Percentiles rank a stretch among this genome's conserved stretches.
Evolutionary conservation across 2,797 vertebrate species (phyloP).

Genomic region (Chromobotia macracanthus): DNA sequence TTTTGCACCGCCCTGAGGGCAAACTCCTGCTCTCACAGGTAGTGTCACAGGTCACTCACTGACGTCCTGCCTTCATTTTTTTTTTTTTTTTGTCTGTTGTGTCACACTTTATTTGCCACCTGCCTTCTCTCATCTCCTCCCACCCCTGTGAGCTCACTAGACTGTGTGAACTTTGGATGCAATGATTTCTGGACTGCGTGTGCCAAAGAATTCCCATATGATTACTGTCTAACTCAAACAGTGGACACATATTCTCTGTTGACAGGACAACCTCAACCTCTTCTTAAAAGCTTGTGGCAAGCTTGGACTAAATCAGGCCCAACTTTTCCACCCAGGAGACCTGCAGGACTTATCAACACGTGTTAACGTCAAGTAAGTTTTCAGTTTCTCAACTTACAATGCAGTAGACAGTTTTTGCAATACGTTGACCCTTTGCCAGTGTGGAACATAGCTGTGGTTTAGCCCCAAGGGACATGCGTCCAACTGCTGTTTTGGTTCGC

Average conservation of each 20-base stretch:
- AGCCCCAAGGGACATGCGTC: conserved; percentile 3
- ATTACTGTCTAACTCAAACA: conserved; percentile 74
- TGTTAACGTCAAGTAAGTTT: conserved; percentile 95
- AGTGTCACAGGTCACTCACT: conserved; percentile 41
- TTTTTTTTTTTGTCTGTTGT: conserved; percentile 21
- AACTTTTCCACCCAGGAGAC: conserved; percentile 94
- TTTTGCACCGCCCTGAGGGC: conserved; percentile 14
- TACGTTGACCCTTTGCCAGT: conserved; percentile 6
- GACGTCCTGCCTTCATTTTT: conserved; percentile 63
- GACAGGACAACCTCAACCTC: conserved; percentile 95
- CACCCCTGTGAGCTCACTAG: conserved; percentile 65
- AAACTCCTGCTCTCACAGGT: conserved; percentile 49
- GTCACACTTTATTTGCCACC: conserved; percentile 77
- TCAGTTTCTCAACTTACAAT: conserved; percentile 22
- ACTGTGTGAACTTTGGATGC: conserved; percentile 92
- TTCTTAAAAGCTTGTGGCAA: conserved; percentile 91
- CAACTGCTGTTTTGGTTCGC: conserved; percentile 33
- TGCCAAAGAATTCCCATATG: conserved; percentile 69
- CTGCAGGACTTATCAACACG: conserved; percentile 94
- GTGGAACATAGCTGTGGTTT: conserved; percentile 34
- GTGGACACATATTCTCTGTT: conserved; percentile 72
- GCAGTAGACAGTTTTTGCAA: conserved; percentile 3
- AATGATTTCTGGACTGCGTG: conserved; percentile 75
- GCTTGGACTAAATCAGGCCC: conserved; percentile 93
- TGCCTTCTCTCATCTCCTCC: conserved; percentile 55